Conservation (phyloP, 2,888 invertebrate genomes). For the Catocala sponsa region DNA sequence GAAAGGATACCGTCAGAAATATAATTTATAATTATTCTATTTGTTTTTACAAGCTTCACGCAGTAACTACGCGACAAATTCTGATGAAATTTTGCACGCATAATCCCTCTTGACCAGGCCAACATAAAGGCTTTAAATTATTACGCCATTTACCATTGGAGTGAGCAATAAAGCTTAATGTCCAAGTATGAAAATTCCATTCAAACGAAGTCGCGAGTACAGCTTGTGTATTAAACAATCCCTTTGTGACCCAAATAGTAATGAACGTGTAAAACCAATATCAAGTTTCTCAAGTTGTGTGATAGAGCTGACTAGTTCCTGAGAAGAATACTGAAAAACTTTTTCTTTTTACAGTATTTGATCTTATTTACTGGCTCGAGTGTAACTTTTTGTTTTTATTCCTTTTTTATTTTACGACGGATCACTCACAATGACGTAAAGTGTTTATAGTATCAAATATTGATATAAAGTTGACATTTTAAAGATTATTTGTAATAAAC, state of each 20-base stretch:
- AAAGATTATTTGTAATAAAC: constrained; percentile 8
- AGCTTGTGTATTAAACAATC: no score
- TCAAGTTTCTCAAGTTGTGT: constrained; percentile 16
- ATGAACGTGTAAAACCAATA: constrained; percentile 24
- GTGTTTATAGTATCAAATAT: constrained; percentile 25
- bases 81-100: no score
- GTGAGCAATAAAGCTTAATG: no score
- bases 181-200: no score
- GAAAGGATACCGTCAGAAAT: no score
- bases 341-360: constrained; percentile 26
- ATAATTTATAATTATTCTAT: no score
- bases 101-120: no score
- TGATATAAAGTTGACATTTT: constrained; percentile 21
- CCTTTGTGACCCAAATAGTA: constrained; percentile 15
- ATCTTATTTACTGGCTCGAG: constrained; percentile 26
- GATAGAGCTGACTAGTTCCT: constrained; percentile 17
- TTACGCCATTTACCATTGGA: no score
- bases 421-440: constrained; percentile 22
- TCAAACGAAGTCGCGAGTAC: no score
- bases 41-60: no score
- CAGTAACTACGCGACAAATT: no score
- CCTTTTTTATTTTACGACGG: constrained; percentile 27
- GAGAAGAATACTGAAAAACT: constrained; percentile 21
- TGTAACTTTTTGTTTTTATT: constrained; percentile 19
- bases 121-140: no score